phyloP scores from a whole-genome alignment of 2,797 vertebrate genomes.

The Danio aesculapii region DNA sequence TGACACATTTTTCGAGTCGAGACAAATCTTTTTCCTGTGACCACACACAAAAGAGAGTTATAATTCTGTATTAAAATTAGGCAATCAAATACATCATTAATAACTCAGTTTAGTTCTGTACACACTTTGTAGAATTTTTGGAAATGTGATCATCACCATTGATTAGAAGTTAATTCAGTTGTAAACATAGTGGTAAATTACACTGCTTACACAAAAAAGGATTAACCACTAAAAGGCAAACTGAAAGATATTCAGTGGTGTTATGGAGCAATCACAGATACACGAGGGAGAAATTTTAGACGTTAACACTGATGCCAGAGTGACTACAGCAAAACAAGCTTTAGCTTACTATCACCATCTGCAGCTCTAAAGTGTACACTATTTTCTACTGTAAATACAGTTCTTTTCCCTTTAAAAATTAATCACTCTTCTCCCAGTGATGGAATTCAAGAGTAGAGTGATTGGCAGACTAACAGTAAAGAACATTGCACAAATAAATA shows the following conservation, averaged over 20 bases:
- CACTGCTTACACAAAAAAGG: too few species aligned
- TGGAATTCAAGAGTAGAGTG: slow-evolving; percentile 8
- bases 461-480: slow-evolving; percentile 1
- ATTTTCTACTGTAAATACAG: slow-evolving; percentile 6
- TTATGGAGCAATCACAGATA: slow-evolving; percentile 1
- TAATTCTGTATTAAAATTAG: too few species aligned
- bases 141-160: too few species aligned
- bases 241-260: background rate
- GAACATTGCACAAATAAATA: slow-evolving; percentile 7
- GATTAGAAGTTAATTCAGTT: too few species aligned
- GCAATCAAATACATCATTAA: too few species aligned
- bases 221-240: too few species aligned
- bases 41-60: too few species aligned
- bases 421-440: slow-evolving; percentile 11
- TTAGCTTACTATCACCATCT: slow-evolving; percentile 18
- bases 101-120: too few species aligned
- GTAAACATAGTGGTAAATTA: too few species aligned
- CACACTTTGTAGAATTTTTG: too few species aligned
- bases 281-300: background rate
- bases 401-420: slow-evolving; percentile 26
- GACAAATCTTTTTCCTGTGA: too few species aligned
- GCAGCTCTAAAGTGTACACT: slow-evolving; percentile 36
- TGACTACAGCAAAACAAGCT: slow-evolving; percentile 33
- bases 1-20: too few species aligned
- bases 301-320: slow-evolving; percentile 2